Conservation (phyloP, 1,140 invertebrate species). For the Agrypnia vestita region DNA sequence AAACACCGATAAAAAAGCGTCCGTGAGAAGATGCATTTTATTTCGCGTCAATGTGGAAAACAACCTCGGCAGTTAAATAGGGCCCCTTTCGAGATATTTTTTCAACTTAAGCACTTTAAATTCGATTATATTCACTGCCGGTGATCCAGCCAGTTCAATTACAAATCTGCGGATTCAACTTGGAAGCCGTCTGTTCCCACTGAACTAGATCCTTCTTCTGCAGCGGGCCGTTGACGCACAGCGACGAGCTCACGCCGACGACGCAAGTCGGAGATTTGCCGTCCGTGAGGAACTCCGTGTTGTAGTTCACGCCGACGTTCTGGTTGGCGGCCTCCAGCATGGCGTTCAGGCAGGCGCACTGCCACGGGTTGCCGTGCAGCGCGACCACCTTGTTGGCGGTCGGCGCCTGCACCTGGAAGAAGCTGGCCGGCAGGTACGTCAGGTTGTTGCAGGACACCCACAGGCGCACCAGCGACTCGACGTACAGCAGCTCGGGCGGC, state of each 20-base stretch:
- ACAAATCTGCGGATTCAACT: neutral
- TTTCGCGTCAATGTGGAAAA: no score
- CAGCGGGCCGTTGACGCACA: neutral
- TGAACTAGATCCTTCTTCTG: neutral
- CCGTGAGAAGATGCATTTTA: no score
- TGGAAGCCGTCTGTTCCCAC: neutral
- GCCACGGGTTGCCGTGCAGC: conserved; percentile 33
- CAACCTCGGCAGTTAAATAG: no score
- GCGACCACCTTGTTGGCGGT: neutral
- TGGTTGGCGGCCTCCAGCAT: neutral
- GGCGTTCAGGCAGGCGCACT: conserved; percentile 23
- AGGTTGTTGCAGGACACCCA: conserved; percentile 24
- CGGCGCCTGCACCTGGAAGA: conserved; percentile 7
- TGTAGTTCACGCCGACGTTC: neutral
- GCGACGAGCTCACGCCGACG: neutral
- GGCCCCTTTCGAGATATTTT: no score
- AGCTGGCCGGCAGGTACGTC: conserved; percentile 3
- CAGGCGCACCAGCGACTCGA: neutral
- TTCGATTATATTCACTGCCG: no score
- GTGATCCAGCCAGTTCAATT: no score
- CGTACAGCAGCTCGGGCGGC: no score
- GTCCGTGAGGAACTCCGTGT: neutral
- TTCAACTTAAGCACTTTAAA: no score
- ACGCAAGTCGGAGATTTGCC: conserved; percentile 5
- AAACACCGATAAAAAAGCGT: no score